phyloP scores from a whole-genome alignment of 2,113 vertebrate species.

The Ophthalmolycus amberensis region DNA sequence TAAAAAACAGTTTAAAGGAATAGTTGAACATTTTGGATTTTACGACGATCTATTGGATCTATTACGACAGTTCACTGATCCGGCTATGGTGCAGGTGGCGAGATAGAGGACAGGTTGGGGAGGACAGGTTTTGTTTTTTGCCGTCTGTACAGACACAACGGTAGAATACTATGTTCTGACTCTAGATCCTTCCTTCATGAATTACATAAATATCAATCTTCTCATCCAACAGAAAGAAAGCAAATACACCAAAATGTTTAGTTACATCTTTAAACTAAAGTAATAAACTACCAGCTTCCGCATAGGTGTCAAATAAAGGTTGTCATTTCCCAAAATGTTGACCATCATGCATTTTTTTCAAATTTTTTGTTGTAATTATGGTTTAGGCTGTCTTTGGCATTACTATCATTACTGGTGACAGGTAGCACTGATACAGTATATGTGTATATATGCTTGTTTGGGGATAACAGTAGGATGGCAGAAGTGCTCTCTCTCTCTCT shows the following conservation, averaged over 20 bases:
- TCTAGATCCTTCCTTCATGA: neutral
- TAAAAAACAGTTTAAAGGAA: neutral
- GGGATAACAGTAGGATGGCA: slow-evolving; percentile 43
- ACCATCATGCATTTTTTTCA: neutral
- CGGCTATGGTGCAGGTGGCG: neutral
- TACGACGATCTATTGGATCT: neutral
- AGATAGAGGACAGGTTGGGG: neutral
- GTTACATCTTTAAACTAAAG: neutral
- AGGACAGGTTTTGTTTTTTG: neutral
- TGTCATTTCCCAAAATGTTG: neutral
- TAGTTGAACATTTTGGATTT: neutral
- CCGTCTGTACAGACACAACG: neutral
- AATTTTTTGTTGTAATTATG: slow-evolving; percentile 30
- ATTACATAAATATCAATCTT: neutral
- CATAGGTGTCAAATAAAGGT: neutral
- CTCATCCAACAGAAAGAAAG: neutral
- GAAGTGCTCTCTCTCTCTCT: slow-evolving; percentile 42
- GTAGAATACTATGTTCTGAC: neutral
- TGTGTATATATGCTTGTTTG: slow-evolving; percentile 40
- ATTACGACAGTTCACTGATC: neutral
- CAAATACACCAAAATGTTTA: neutral
- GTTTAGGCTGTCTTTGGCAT: slow-evolving; percentile 19
- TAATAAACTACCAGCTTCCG: neutral
- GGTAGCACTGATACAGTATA: slow-evolving; percentile 17
- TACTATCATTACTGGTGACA: slow-evolving; percentile 38